Base-by-base conservation (phyloP, 2,888 invertebrate genomes). In the Laspeyria flexula region DNA sequence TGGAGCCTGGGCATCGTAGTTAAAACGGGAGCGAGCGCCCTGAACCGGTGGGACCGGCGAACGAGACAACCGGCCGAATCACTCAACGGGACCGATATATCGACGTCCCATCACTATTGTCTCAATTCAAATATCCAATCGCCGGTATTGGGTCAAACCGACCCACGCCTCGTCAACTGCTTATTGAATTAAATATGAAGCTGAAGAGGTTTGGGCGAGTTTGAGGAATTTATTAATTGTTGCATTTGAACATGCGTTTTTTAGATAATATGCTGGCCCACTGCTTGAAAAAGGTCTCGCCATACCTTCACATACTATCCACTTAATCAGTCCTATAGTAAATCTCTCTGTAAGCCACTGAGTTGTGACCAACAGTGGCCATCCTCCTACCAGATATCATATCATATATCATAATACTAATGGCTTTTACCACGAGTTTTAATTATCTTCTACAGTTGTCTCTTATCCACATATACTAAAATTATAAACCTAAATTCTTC, bases 71-170 rank as follows among this genome's bases (percentile, higher is more conserved):
- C 65, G 67, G 76, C 64, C 75, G 72, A 73, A 83, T 81, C 77
- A 81, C 79, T 81, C 80, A 79, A 81, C 81, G 78, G 81, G 79
- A 79, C 73, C 71, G 64, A 77, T 79, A 78, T 81, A 83, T 84
- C 85, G 79, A 77, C 73, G 60, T 69, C 77, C 73, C 84, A 82
- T 83, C 82, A 77, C 82, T 83, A 82, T 82, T 85, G 85, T 85
- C 77, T 80, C 77, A 74, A 81, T 71, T 65, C 60, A 72, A 71
- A 61, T 33, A 29, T 42, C 42, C 35, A 45, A 45, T 25, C 69
- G 63, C 72, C 63, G 51, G 50, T 44, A 25, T 23, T 37, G 25
- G 60, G 49, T 40, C 49, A 37, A 31, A 37, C 33, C 45, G n/a
- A 46, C 46, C 51, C 41, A 44, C 53, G 51, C 47, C 7, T 16